Base-by-base conservation (phyloP, 2,113 vertebrate species). In the Siniperca chuatsi region DNA sequence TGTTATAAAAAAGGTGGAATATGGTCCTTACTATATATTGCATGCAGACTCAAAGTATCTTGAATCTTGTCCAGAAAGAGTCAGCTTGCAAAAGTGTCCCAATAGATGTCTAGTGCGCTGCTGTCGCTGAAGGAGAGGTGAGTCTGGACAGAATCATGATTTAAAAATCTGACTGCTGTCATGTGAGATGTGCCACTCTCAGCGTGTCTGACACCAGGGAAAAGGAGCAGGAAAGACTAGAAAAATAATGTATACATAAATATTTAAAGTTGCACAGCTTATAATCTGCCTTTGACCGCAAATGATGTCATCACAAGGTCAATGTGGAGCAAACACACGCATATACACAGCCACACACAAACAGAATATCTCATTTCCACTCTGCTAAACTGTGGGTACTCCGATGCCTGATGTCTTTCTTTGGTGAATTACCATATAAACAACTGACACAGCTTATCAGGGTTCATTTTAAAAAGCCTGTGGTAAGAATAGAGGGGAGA, bases 341-440 rank as follows among this genome's bases (percentile, higher is more conserved):
- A 66, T 25, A 33, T 6, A 23, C 35, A 55, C 16, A 66, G 8
- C 25, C 20, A 48, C 23, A 61, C 21, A 58, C 4, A 64, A 3
- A 55, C 8, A 72, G 10, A 52, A 65, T 54, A 79, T 67, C 81
- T 87, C 20, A 61, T 79, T 79, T 80, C 73, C 78, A 78, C 40
- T 86, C n/a, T 12, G 18, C 55, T 73, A 70, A 81, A 87, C 74
- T 76, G 48, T 35, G 1, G 42, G 20, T 60, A 10, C 42, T 65
- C 75, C 65, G 58, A 86, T 68, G 62, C 71, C 21, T 82, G 67
- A 50, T 84, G 40, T 65, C 44, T 82, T 75, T 76, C 83, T 75
- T 87, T 72, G 73, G 58, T 81, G 84, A 81, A 88, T 90, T 90
- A 84, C 80, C 89, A 90, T 90, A 89, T 90, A 90, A 92, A 90